Evolutionary conservation across 2,888 invertebrate species (phyloP).

Genomic region (Hydroisotoma schaefferi): DNA sequence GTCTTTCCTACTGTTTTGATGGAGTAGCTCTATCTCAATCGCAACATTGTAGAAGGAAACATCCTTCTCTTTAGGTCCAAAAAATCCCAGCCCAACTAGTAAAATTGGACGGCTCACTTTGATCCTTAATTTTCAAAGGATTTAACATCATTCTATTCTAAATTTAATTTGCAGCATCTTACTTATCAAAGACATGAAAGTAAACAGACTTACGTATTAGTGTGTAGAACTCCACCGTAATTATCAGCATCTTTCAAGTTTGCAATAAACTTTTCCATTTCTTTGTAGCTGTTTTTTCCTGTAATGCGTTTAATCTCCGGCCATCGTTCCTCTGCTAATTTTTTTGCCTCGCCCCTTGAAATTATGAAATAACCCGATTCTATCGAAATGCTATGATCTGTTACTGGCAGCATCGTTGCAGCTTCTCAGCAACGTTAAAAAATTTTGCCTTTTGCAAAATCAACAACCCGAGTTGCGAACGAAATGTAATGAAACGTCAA

Average conservation of each 20-base stretch:
- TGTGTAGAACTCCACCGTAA: conserved; percentile 27
- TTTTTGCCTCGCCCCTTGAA: too few relatives aligned
- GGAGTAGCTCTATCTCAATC: conserved; percentile 19
- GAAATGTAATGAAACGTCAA: too few relatives aligned
- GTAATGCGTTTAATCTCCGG: background rate
- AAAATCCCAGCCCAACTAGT: conserved; percentile 28
- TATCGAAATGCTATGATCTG: too few relatives aligned
- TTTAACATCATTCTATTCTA: too few relatives aligned
- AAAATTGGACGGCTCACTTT: conserved; percentile 24
- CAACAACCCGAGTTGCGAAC: too few relatives aligned
- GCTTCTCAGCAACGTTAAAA: too few relatives aligned
- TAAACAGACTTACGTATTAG: conserved; percentile 25
- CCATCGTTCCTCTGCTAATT: background rate
- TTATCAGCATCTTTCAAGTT: conserved; percentile 21
- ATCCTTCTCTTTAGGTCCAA: conserved; percentile 22
- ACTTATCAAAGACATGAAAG: background rate
- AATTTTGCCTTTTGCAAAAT: too few relatives aligned
- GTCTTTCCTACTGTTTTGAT: background rate
- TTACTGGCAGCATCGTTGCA: too few relatives aligned
- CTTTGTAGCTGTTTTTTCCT: background rate
- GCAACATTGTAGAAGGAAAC: conserved; percentile 20
- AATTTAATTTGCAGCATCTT: too few relatives aligned
- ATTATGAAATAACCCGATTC: too few relatives aligned
- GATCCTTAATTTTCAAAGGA: too few relatives aligned
- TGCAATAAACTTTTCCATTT: background rate